A percentile compares a stretch with the other conserved stretches of the same genome.
phyloP scores from a whole-genome alignment of 2,888 invertebrate species.

The Hemaris fuciformis region DNA sequence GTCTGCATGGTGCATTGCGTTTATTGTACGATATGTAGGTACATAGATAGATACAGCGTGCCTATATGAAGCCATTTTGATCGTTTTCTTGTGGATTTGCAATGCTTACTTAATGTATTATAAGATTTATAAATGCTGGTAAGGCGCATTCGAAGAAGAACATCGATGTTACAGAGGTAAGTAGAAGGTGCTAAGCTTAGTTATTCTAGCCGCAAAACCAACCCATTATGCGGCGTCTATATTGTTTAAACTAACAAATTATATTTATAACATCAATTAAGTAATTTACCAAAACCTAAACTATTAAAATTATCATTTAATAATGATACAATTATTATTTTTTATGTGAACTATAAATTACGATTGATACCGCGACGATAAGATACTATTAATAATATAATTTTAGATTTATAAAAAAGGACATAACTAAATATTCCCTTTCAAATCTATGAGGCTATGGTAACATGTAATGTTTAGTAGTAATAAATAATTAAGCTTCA shows the following conservation, averaged over 20 bases:
- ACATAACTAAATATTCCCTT: neutral
- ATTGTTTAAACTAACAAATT: neutral
- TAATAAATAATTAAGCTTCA: neutral
- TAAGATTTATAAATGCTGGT: neutral
- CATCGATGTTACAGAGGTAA: neutral
- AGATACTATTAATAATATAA: no score
- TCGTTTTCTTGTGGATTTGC: conserved; percentile 11
- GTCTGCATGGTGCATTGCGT: conserved; percentile 82
- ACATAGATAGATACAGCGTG: conserved; percentile 31
- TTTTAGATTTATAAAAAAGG: no score
- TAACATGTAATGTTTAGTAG: neutral
- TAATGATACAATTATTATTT: no score
- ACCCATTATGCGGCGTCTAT: neutral
- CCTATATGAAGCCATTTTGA: conserved; percentile 39
- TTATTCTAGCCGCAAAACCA: neutral
- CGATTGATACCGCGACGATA: no score
- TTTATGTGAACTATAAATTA: no score
- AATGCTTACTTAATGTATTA: neutral
- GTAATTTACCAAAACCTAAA: no score
- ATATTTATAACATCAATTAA: no score
- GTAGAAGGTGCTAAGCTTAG: neutral
- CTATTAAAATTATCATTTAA: no score
- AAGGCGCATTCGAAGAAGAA: neutral
- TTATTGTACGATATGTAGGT: conserved; percentile 51
- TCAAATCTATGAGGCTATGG: neutral